Base-by-base conservation (phyloP, 35 echinoderm and acorn worm species). In the Heliocidaris erythrogramma region DNA sequence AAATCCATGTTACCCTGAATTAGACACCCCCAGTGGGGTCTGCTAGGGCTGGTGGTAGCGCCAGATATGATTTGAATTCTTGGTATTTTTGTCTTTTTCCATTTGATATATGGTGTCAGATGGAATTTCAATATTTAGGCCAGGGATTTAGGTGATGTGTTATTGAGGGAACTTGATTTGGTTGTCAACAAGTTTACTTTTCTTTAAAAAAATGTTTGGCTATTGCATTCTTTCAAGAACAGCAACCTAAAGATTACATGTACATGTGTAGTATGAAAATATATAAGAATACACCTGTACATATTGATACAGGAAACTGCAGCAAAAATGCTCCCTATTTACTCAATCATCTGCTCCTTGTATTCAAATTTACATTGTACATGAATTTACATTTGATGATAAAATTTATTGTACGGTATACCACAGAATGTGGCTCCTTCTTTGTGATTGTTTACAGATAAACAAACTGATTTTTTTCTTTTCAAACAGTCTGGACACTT, bases 401-500 rank as follows among this genome's bases (percentile, higher is more conserved):
- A n/a, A n/a, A n/a, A 50, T 50, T 50, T 50, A 50, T 4, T 9
- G 14, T 14, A 56, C 52, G 13, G 2, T 56, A 56, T 56, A 14
- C 8, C 52, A 12, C 14, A 11, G 13, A 56, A 56, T 56, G 5
- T 13, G 52, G 14, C 14, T 56, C 52, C 52, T 56, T 56, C 10
- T 56, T 56, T 56, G 2, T 56, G 14, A 13, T 56, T 56, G 9
- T 7, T 56, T 1, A 10, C 10, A 56, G 52, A 10, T 56, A 12
- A 56, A 12, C 7, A 56, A 9, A 56, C 11, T 56, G 10, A 56
- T 56, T 10, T 56, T 10, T 13, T 10, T 56, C 52, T 56, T 1
- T 91, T 48, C 47, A 71, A 78, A 5, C 92, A 99, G 98, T 48
- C 35, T 95, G 98, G 98, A 31, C 96, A 92, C 47, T 99, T 92